A percentile compares a stretch with the other conserved stretches of the same genome.
Evolutionary conservation across 1,140 invertebrate genomes (phyloP).

Genomic region (Brachionus asplanchnoidis): DNA sequence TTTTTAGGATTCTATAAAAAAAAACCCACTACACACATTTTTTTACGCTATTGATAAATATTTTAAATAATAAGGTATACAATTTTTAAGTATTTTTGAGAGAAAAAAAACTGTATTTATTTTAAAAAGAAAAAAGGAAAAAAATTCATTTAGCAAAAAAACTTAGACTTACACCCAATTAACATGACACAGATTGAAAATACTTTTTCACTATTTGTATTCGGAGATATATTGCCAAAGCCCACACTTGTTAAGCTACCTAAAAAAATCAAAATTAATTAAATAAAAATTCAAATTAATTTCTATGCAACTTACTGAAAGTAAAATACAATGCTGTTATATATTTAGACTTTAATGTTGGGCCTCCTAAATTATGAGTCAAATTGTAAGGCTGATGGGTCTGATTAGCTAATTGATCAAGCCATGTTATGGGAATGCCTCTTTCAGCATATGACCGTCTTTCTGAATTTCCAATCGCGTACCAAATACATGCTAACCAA

Average conservation of each 20-base stretch:
- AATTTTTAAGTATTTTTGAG: too few relatives aligned
- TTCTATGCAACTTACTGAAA: constrained; percentile 65
- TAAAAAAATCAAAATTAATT: not conserved
- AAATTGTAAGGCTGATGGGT: constrained; percentile 39
- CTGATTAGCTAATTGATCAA: constrained; percentile 40
- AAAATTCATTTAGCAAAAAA: not conserved
- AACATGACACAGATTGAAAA: constrained; percentile 90
- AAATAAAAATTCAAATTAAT: not conserved
- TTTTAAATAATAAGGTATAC: too few relatives aligned
- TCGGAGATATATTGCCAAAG: constrained; percentile 94
- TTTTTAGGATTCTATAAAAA: too few relatives aligned
- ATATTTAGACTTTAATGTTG: constrained; percentile 60
- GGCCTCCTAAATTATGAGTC: not conserved
- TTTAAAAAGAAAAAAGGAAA: not conserved
- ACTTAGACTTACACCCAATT: constrained; percentile 74
- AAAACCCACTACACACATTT: too few relatives aligned
- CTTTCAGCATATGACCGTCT: constrained; percentile 62
- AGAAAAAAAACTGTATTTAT: not conserved
- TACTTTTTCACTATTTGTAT: constrained; percentile 63
- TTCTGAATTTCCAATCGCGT: constrained; percentile 94
- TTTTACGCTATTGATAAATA: too few relatives aligned
- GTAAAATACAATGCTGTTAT: constrained; percentile 94
- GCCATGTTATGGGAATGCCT: constrained; percentile 36
- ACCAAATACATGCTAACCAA: constrained; percentile 99
- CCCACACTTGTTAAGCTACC: constrained; percentile 92